Evolutionary conservation across 92 coral and sea anemone species (phyloP).

Genomic region (Epizoanthus rinbou): DNA sequence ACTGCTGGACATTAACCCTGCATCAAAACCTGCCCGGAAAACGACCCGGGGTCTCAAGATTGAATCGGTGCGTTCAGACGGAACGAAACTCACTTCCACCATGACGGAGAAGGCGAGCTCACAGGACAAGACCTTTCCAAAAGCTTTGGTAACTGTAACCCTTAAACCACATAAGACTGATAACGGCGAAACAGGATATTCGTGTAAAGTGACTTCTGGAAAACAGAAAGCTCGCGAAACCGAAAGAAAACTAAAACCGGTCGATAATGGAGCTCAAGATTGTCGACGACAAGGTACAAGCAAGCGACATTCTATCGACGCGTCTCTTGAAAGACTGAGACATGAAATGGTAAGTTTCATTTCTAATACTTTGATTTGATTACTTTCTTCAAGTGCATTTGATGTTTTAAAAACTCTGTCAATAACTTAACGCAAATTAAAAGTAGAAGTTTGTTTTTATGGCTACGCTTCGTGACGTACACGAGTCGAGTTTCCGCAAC

Average conservation of each 20-base stretch:
- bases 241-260: not conserved
- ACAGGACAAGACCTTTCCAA: conserved; percentile 14
- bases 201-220: conserved; percentile 24
- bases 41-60: conserved; percentile 6
- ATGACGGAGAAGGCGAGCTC: conserved; percentile 15
- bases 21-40: conserved; percentile 9
- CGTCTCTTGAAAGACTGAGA: conserved; percentile 63
- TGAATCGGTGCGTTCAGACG: not conserved
- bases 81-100: not conserved
- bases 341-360: conserved; percentile 62
- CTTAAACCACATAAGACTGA: conserved; percentile 6
- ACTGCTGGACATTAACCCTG: not conserved
- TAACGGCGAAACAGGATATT: conserved; percentile 5
- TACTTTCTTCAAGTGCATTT: not conserved
- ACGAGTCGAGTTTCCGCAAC: not conserved
- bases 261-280: not conserved
- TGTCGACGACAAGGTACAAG: not conserved
- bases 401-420: not conserved
- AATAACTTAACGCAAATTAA: not conserved
- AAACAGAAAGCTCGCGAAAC: not conserved
- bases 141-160: conserved; percentile 29
- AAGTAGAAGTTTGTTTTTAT: conserved; percentile 5
- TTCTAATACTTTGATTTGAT: not conserved
- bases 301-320: conserved; percentile 50
- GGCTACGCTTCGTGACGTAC: not conserved